Evolutionary conservation across 2,113 vertebrate species (phyloP).

Genomic region (Pelmatolapia mariae): DNA sequence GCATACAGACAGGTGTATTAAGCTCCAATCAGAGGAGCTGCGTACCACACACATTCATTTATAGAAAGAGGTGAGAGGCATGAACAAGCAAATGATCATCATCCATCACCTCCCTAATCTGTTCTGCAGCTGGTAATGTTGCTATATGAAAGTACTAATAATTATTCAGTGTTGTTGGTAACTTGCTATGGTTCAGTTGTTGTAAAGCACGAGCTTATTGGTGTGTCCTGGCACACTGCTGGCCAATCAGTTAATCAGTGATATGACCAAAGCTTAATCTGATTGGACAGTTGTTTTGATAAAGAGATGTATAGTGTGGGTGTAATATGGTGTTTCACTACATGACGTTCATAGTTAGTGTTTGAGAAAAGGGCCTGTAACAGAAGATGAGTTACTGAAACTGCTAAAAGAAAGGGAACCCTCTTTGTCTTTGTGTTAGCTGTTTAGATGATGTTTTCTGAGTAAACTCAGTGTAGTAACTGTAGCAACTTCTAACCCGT

Average conservation of each 20-base stretch:
- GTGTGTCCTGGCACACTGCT: neutral
- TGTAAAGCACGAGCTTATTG: neutral
- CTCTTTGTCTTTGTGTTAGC: neutral
- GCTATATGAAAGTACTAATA: neutral
- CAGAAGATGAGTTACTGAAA: neutral
- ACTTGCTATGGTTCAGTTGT: neutral
- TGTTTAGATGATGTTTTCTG: neutral
- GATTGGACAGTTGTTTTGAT: neutral
- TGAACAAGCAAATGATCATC: neutral
- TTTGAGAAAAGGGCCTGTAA: neutral
- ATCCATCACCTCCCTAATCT: neutral
- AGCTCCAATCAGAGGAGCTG: neutral
- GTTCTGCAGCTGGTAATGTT: neutral
- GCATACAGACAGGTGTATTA: neutral
- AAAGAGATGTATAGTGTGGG: neutral
- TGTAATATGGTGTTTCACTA: neutral
- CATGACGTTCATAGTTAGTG: neutral
- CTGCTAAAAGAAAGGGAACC: neutral
- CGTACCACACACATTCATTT: neutral
- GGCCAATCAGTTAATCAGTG: neutral
- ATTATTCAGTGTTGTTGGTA: neutral
- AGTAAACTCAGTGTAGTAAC: neutral
- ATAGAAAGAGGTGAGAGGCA: neutral
- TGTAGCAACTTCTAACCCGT: neutral
- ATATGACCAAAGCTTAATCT: neutral